Evolutionary conservation across 2,113 vertebrate genomes (phyloP), one percentile per base, ranked within the genome.

Genomic region (Eurypyga helias): DNA sequence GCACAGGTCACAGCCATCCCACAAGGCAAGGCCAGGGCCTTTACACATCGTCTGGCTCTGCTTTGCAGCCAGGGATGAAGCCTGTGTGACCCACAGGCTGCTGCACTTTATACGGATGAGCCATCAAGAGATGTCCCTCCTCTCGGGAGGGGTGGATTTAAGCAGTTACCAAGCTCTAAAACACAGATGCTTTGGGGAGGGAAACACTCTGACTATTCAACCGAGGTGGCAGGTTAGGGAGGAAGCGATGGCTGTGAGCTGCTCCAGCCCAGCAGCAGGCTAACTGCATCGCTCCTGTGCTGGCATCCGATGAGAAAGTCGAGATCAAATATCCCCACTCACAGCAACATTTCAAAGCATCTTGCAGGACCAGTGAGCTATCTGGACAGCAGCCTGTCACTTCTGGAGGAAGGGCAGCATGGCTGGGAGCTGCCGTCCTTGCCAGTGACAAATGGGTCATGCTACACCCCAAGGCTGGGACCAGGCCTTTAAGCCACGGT

Each of bases 251-350:
- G 2, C 51, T 64, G 29, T 1, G 3, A 83, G 43, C n/a, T 51
- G 19, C 48, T 54, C 23, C 33, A 31, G 61, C 38, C 65, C 55
- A 46, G 26, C 87, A 45, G 57, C 3, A 0, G 2, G 21, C 17
- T 66, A 13, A 0, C 5, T 41, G 25, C 43, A 41, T 33, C 0
- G 0, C 26, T 65, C 58, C 28, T 9, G 1, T 29, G 8, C 38
- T 11, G 16, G 29, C 51, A 61, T 10, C 20, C 0, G 0, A 25
- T 29, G 26, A 36, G n/a, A 64, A 80, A 38, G 61, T 6, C 0
- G 1, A 61, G 15, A 41, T 61, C 31, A 17, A 72, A 72, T 16
- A 52, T 34, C 12, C 29, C 7, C 19, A 16, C 18, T 55, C 6
- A 17, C 13, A 71, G 43, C 34, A 62, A 51, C n/a, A 45, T 81